A percentile compares a stretch with the other conserved stretches of the same genome.
phyloP scores from a whole-genome alignment of 2,888 invertebrate species.

The Laspeyria flexula region DNA sequence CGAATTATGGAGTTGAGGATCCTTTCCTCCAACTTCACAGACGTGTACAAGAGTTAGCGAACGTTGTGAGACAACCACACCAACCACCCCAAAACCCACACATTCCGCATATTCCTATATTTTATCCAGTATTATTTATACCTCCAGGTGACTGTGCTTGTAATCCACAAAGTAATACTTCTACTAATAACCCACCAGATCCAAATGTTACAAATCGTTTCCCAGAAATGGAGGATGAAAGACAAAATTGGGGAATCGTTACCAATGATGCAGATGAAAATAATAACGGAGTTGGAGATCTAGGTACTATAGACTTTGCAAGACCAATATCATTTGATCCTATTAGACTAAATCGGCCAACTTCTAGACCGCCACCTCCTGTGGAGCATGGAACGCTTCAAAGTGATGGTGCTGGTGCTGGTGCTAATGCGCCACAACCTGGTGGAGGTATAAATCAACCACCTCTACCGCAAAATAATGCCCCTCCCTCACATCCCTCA shows the following conservation, averaged over 20 bases:
- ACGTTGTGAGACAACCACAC: slow-evolving; percentile 48
- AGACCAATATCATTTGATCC: slow-evolving; percentile 68
- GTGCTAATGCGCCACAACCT: not conserved
- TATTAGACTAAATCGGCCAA: slow-evolving; percentile 48
- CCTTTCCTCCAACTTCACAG: slow-evolving; percentile 57
- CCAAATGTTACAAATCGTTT: slow-evolving; percentile 53
- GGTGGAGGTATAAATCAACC: not conserved
- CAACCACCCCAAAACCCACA: slow-evolving; percentile 25
- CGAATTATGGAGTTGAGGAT: slow-evolving; percentile 52
- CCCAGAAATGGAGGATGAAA: slow-evolving; percentile 63
- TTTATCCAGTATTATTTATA: slow-evolving; percentile 60
- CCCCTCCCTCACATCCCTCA: not conserved
- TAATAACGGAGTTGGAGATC: slow-evolving; percentile 41
- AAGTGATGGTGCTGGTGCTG: slow-evolving; percentile 27
- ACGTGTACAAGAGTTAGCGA: slow-evolving; percentile 57
- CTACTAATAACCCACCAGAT: slow-evolving; percentile 25
- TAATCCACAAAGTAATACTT: slow-evolving; percentile 14
- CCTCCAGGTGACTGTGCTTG: slow-evolving; percentile 60
- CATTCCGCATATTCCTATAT: slow-evolving; percentile 55
- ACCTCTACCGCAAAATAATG: slow-evolving; percentile 1
- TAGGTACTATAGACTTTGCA: slow-evolving; percentile 48
- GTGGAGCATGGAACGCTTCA: slow-evolving; percentile 66
- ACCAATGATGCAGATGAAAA: slow-evolving; percentile 51
- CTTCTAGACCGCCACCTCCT: slow-evolving; percentile 55
- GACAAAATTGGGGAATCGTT: slow-evolving; percentile 70